Percentiles rank a stretch among this genome's conserved stretches.
These are phyloP conservation scores for Anthoptus insignis DNA, from an alignment of 2,888 invertebrate genomes.

Conservation along the genomic window DNA sequence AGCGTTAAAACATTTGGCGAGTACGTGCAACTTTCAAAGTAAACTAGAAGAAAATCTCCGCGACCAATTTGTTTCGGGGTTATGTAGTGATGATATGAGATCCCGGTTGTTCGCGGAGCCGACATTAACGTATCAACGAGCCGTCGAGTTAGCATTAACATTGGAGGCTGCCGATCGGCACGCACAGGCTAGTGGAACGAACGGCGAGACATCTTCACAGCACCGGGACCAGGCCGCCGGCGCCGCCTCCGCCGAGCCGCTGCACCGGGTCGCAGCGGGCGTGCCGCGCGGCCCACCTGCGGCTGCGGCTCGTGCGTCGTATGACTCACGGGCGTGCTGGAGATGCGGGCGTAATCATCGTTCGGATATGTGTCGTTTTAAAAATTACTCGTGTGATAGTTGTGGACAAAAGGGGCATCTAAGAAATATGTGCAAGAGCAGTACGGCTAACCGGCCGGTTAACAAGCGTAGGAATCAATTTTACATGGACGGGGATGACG, in stretches of 20 bases:
- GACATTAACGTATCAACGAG: constrained; percentile 13
- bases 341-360: constrained; percentile 29
- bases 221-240: constrained; percentile 1
- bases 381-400: constrained; percentile 31
- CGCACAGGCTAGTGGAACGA: constrained; percentile 12
- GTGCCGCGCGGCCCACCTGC: background rate
- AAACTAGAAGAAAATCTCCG: constrained; percentile 30
- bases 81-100: constrained; percentile 22
- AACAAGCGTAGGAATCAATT: background rate
- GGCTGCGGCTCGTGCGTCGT: background rate
- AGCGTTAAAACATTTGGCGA: constrained; percentile 30
- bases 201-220: background rate
- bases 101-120: constrained; percentile 6
- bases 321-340: constrained; percentile 21
- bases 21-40: constrained; percentile 27
- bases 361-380: constrained; percentile 34
- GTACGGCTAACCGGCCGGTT: background rate
- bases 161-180: constrained; percentile 38
- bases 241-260: constrained; percentile 11
- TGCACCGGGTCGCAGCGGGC: background rate
- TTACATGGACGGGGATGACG: constrained; percentile 24
- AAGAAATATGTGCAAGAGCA: constrained; percentile 16
- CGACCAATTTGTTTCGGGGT: constrained; percentile 35
- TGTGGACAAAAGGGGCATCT: constrained; percentile 33
- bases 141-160: constrained; percentile 34